Percentiles rank a stretch among this genome's conserved stretches.
phyloP scores from a whole-genome alignment of 2,888 invertebrate genomes.

The Coronaproctus castanopsis region DNA sequence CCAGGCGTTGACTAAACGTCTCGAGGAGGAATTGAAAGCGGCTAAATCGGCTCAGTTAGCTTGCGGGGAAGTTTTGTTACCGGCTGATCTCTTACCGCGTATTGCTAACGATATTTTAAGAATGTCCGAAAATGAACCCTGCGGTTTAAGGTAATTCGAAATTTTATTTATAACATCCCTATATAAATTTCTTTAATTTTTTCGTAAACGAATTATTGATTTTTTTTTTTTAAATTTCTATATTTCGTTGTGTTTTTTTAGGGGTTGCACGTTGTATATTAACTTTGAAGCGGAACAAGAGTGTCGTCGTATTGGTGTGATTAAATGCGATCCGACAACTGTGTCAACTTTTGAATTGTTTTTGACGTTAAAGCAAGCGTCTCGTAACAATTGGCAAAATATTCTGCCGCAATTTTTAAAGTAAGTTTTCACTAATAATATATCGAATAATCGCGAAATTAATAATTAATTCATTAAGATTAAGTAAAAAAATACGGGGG shows the following conservation, averaged over 20 bases:
- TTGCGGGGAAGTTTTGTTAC: constrained; percentile 66
- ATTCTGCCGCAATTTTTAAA: constrained; percentile 74
- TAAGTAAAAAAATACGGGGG: too few species aligned
- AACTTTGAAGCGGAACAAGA: constrained; percentile 51
- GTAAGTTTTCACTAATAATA: constrained; percentile 37
- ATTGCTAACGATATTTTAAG: constrained; percentile 59
- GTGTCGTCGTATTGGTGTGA: constrained; percentile 51
- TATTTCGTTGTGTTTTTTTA: too few species aligned
- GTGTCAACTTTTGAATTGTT: constrained; percentile 80
- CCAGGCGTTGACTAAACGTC: constrained; percentile 46
- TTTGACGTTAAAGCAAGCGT: constrained; percentile 64
- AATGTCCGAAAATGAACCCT: constrained; percentile 73
- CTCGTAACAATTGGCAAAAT: constrained; percentile 54
- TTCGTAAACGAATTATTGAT: not conserved
- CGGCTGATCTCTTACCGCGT: constrained; percentile 56
- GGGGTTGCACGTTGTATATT: constrained; percentile 65
- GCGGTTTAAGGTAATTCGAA: constrained; percentile 42
- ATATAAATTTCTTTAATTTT: not conserved
- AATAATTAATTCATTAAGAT: too few species aligned
- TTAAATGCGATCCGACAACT: constrained; percentile 67
- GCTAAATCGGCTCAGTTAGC: constrained; percentile 62
- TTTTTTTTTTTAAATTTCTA: too few species aligned
- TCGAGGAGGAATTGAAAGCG: constrained; percentile 56
- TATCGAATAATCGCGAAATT: too few species aligned
- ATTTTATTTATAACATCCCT: not conserved